Evolutionary conservation across 2,888 invertebrate genomes (phyloP).

Genomic region (Pardosa pseudoannulata): DNA sequence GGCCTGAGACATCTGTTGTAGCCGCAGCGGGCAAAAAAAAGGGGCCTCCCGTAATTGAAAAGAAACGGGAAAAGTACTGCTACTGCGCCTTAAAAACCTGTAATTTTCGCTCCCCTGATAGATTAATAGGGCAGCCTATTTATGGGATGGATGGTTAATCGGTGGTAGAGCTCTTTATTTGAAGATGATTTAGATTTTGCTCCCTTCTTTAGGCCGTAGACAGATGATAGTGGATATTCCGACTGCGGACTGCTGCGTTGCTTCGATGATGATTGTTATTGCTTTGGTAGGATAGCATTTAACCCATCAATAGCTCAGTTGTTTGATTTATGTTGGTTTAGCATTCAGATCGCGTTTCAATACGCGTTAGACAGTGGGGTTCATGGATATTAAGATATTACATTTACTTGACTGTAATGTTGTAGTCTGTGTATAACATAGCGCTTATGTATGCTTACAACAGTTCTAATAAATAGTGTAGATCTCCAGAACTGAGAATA

Average conservation of each 20-base stretch:
- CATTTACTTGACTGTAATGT: too few species aligned
- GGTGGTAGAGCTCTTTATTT: constrained; percentile 22
- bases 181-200: constrained; percentile 24
- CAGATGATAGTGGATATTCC: not conserved
- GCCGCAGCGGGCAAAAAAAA: not conserved
- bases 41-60: constrained; percentile 46
- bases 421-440: too few species aligned
- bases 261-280: not conserved
- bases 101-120: constrained; percentile 65
- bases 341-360: not conserved
- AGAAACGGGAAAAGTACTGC: constrained; percentile 27
- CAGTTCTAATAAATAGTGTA: too few species aligned
- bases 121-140: constrained; percentile 60
- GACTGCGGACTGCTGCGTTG: not conserved
- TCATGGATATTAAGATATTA: too few species aligned
- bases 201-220: not conserved
- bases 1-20: constrained; percentile 14
- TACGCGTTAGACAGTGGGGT: too few species aligned
- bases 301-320: not conserved
- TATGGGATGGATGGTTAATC: constrained; percentile 14
- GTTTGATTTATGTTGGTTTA: not conserved
- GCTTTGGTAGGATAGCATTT: not conserved
- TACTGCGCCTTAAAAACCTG: constrained; percentile 50
- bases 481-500: too few species aligned
- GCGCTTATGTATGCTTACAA: too few species aligned